Percentiles rank a stretch among this genome's conserved stretches.
phyloP scores from a whole-genome alignment of 2,888 invertebrate genomes.

The Cryptocheilus praepositus region DNA sequence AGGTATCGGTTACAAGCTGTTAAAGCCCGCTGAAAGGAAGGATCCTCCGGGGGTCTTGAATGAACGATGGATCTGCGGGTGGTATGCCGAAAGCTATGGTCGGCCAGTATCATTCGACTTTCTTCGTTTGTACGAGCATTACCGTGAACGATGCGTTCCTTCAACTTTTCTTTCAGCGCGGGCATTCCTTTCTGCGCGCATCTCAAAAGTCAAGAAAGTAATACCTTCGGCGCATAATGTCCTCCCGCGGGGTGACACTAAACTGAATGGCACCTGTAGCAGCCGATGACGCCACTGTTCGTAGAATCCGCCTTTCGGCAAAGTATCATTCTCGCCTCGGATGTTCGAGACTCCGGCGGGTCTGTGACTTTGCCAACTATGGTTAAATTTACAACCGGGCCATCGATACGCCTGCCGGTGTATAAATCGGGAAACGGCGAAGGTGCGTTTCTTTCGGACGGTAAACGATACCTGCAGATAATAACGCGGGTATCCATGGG shows the following conservation, averaged over 20 bases:
- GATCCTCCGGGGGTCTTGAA: constrained; percentile 35
- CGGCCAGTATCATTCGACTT: constrained; percentile 33
- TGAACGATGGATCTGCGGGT: constrained; percentile 11
- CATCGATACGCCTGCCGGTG: too few relatives aligned
- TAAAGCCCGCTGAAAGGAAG: constrained; percentile 56
- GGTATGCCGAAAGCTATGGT: not conserved
- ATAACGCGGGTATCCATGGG: too few relatives aligned
- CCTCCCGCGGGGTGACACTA: constrained; percentile 14
- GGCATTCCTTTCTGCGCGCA: constrained; percentile 5
- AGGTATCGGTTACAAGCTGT: constrained; percentile 70
- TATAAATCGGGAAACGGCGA: too few relatives aligned
- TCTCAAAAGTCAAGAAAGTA: constrained; percentile 41
- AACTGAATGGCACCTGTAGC: constrained; percentile 44
- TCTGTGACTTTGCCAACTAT: too few relatives aligned
- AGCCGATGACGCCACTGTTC: too few relatives aligned
- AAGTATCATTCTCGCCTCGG: too few relatives aligned
- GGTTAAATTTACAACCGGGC: too few relatives aligned
- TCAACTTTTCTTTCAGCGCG: not conserved
- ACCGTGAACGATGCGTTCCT: constrained; percentile 27
- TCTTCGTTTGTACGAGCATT: constrained; percentile 24
- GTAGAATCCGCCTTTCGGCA: too few relatives aligned
- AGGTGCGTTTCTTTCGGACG: too few relatives aligned
- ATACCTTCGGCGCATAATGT: constrained; percentile 31
- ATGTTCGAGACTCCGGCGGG: too few relatives aligned
- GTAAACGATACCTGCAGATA: too few relatives aligned